Conservation (phyloP, 2,113 vertebrate genomes). For the Forbesichthys agassizii region DNA sequence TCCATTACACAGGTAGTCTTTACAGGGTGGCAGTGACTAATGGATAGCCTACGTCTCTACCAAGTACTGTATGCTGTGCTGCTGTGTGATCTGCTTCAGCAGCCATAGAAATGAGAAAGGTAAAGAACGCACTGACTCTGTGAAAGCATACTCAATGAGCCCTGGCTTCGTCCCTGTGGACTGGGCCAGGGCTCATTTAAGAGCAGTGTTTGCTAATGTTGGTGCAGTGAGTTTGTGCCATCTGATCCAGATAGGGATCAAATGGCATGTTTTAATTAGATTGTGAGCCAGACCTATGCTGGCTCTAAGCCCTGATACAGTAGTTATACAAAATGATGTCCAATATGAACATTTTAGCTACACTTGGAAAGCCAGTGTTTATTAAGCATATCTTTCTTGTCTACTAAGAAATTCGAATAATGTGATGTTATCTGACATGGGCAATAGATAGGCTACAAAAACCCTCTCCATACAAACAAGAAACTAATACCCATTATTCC, state of each 20-base stretch:
- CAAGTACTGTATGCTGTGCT: constrained; percentile 24
- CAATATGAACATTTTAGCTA: constrained; percentile 12
- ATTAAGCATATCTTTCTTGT: constrained; percentile 34
- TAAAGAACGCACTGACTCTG: constrained; percentile 38
- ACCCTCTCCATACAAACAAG: constrained; percentile 19
- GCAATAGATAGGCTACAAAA: constrained; percentile 34
- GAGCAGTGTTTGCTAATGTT: constrained; percentile 15
- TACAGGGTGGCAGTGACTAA: constrained; percentile 63
- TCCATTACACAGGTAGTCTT: constrained; percentile 52
- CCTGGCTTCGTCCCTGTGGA: constrained; percentile 16
- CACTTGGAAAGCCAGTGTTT: constrained; percentile 1
- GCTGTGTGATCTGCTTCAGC: constrained; percentile 54
- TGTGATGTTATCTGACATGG: constrained; percentile 31
- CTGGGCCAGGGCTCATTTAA: constrained; percentile 33
- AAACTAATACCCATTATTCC: constrained; percentile 2
- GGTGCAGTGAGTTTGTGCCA: constrained; percentile 38
- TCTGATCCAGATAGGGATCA: constrained; percentile 28
- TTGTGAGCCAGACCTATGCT: constrained; percentile 30
- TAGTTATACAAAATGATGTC: constrained; percentile 13
- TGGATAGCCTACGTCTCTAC: constrained; percentile 54
- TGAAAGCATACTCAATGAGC: constrained; percentile 36
- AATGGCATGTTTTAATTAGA: constrained; percentile 42
- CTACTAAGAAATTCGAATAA: constrained; percentile 48
- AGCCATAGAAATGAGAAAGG: constrained; percentile 59
- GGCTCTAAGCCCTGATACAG: constrained; percentile 17